Percentiles rank a stretch among this genome's conserved stretches.
Conservation (phyloP, 2,888 invertebrate genomes). For the Malthinus seriepunctatus region DNA sequence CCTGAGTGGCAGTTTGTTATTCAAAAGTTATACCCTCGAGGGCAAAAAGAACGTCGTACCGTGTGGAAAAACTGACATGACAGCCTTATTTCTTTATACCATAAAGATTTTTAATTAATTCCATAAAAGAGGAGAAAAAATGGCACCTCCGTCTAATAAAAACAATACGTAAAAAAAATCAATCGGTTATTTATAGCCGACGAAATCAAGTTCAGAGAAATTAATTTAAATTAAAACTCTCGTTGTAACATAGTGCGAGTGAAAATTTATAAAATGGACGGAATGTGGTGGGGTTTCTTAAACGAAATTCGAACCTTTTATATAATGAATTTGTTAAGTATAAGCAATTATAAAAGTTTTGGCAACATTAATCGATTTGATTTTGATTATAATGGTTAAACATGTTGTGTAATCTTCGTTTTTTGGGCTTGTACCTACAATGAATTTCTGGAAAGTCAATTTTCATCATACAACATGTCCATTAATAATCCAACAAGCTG, state of each 20-base stretch:
- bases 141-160: too few relatives aligned
- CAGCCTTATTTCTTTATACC: conserved; percentile 7
- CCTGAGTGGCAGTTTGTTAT: conserved; percentile 16
- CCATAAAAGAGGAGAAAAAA: too few relatives aligned
- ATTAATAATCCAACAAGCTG: conserved; percentile 48
- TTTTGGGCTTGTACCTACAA: conserved; percentile 16
- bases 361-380: conserved; percentile 11
- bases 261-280: too few relatives aligned
- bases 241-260: too few relatives aligned
- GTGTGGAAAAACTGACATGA: conserved; percentile 8
- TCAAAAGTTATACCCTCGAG: conserved; percentile 18
- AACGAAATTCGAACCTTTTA: conserved; percentile 1
- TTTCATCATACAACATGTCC: conserved; percentile 45
- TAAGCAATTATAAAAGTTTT: too few relatives aligned
- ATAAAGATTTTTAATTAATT: conserved; percentile 12
- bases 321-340: not conserved
- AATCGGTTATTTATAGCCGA: too few relatives aligned
- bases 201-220: too few relatives aligned
- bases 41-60: conserved; percentile 11
- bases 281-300: not conserved
- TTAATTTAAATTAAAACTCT: too few relatives aligned
- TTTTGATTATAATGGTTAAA: conserved; percentile 5
- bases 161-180: too few relatives aligned
- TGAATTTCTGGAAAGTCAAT: conserved; percentile 39
- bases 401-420: conserved; percentile 10